These are phyloP conservation scores for Plagiodera versicolora DNA, from an alignment of 2,888 invertebrate species.

Conservation along the genomic window DNA sequence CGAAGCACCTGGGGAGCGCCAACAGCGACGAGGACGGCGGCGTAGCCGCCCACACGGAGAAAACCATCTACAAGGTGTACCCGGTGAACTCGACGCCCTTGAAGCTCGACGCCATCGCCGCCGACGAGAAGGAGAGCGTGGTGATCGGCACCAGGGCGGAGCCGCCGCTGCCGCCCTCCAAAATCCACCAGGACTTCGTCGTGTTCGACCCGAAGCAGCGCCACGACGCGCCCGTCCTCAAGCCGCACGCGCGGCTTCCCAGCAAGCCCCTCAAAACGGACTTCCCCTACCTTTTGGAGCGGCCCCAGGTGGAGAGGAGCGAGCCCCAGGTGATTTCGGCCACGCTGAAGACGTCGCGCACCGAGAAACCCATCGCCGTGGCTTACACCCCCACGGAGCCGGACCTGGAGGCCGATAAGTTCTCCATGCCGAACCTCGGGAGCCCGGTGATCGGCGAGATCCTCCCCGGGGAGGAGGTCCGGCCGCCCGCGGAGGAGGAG, in stretches of 20 bases:
- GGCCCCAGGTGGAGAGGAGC: conserved; percentile 56
- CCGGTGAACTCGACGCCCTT: conserved; percentile 61
- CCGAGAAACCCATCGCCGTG: conserved; percentile 65
- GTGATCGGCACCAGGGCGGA: conserved; percentile 61
- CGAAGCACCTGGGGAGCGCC: conserved; percentile 42
- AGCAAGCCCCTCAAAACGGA: conserved; percentile 57
- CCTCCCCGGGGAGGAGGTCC: no score
- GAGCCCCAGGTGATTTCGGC: conserved; percentile 47
- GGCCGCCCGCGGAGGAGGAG: conserved; percentile 44
- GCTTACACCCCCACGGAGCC: conserved; percentile 65
- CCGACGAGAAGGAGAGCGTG: conserved; percentile 58
- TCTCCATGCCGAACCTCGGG: conserved; percentile 56
- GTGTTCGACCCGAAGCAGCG: conserved; percentile 52
- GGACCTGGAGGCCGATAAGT: conserved; percentile 40
- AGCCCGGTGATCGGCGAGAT: conserved; percentile 58
- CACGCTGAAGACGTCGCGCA: conserved; percentile 50
- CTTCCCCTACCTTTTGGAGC: conserved; percentile 67
- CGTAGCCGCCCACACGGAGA: conserved; percentile 43
- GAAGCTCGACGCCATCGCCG: conserved; percentile 54
- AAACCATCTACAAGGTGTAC: conserved; percentile 60
- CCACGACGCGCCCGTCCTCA: conserved; percentile 53
- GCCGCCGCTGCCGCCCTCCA: conserved; percentile 52
- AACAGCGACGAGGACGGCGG: neutral
- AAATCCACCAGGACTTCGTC: conserved; percentile 50
- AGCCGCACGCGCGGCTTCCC: conserved; percentile 51